A percentile compares a stretch with the other conserved stretches of the same genome.
phyloP scores from a whole-genome alignment of 2,113 vertebrate genomes.

The Chlorodrepanis virens region DNA sequence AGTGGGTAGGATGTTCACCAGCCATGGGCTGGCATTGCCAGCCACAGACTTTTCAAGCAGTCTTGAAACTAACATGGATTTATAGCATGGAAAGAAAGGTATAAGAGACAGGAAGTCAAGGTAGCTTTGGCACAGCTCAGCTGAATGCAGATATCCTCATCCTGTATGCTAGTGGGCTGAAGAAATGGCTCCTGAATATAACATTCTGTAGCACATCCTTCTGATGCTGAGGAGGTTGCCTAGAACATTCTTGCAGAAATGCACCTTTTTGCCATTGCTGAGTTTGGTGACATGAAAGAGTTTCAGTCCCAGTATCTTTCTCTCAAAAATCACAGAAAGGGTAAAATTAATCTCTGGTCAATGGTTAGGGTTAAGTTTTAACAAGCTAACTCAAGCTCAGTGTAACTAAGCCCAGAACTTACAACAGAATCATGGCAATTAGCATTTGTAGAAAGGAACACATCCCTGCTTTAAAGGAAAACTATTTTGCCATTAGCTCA shows the following conservation, averaged over 20 bases:
- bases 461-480: neutral
- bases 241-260: neutral
- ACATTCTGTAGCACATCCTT: neutral
- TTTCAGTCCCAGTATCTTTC: neutral
- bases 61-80: neutral
- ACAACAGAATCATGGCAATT: neutral
- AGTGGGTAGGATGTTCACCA: neutral
- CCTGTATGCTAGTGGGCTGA: neutral
- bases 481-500: neutral
- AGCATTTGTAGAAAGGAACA: neutral
- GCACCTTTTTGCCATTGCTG: neutral
- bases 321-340: neutral
- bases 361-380: neutral
- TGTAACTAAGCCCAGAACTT: neutral
- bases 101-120: neutral
- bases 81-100: neutral
- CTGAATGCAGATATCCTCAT: neutral
- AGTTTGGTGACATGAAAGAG: neutral
- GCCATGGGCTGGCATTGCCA: accelerated
- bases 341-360: neutral
- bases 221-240: neutral
- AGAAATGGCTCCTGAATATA: neutral
- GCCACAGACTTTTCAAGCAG: neutral
- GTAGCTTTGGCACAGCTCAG: neutral
- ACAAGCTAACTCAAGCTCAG: neutral